Percentiles rank a stretch among this genome's conserved stretches.
Evolutionary conservation across 1,140 invertebrate genomes (phyloP).

Genomic region (Hycleus cichorii): DNA sequence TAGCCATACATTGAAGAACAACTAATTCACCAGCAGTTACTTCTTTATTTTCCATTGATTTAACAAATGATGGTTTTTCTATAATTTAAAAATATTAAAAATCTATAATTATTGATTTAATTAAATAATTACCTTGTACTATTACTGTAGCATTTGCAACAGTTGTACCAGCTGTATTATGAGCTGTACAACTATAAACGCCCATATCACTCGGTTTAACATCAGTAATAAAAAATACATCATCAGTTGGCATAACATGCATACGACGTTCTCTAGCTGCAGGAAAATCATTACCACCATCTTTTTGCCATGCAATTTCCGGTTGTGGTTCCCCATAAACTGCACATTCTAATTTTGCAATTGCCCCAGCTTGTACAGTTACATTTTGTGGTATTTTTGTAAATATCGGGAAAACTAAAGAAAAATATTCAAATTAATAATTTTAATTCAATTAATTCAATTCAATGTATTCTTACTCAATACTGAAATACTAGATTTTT

Average conservation of each 20-base stretch:
- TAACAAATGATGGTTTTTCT: constrained; percentile 80
- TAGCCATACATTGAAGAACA: constrained; percentile 81
- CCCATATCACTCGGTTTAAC: constrained; percentile 83
- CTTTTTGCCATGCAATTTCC: constrained; percentile 88
- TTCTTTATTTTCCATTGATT: constrained; percentile 78
- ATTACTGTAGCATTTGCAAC: constrained; percentile 83
- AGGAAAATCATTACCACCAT: constrained; percentile 91
- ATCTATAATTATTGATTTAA: no score
- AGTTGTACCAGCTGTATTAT: constrained; percentile 79
- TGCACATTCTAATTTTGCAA: constrained; percentile 84
- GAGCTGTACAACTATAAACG: constrained; percentile 88
- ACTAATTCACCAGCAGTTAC: constrained; percentile 68
- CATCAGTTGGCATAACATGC: constrained; percentile 85
- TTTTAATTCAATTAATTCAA: no score
- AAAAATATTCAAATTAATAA: constrained; percentile 14
- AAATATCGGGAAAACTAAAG: constrained; percentile 78
- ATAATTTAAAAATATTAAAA: constrained; percentile 23
- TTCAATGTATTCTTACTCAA: constrained; percentile 51
- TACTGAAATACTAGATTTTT: constrained; percentile 78
- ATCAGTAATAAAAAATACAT: constrained; percentile 87
- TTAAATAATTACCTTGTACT: constrained; percentile 58
- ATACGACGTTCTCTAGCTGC: constrained; percentile 88
- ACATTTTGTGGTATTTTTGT: constrained; percentile 78
- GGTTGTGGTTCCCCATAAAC: constrained; percentile 82
- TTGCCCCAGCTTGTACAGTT: constrained; percentile 73